These are phyloP conservation scores for Caranx melampygus DNA, from an alignment of 2,113 vertebrate species.

Conservation along the genomic window DNA sequence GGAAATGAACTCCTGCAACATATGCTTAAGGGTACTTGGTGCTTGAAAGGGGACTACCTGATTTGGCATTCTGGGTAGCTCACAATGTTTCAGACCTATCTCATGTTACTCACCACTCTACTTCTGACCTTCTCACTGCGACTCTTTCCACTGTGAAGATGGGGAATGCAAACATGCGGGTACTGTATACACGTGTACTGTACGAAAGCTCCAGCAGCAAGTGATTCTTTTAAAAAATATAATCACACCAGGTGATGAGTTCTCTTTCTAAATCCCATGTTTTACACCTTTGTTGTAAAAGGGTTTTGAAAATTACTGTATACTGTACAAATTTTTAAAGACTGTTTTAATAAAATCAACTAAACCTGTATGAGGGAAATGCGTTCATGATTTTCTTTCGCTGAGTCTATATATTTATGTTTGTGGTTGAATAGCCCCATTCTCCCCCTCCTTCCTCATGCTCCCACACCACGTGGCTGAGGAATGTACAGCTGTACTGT, in stretches of 20 bases:
- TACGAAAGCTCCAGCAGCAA: not conserved
- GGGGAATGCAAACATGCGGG: not conserved
- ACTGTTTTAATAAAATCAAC: conserved; percentile 43
- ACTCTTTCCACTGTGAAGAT: not conserved
- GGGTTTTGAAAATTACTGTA: not conserved
- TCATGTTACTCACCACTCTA: not conserved
- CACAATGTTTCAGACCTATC: not conserved
- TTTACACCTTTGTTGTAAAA: conserved; percentile 45
- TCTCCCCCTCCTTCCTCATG: not conserved
- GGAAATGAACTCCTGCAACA: not conserved
- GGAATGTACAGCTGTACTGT: conserved; percentile 45
- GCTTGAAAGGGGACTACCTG: not conserved
- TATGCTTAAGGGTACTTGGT: not conserved
- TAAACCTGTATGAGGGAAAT: not conserved
- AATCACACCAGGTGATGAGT: not conserved
- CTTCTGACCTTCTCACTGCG: not conserved
- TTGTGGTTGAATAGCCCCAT: not conserved
- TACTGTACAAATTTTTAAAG: conserved; percentile 1
- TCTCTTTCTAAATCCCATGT: not conserved
- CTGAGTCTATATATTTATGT: conserved; percentile 2
- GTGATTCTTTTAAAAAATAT: not conserved
- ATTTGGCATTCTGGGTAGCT: not conserved
- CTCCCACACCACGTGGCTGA: conserved; percentile 28
- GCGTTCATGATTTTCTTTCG: not conserved
- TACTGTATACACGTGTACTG: not conserved